Base-by-base conservation (phyloP, 2,888 invertebrate species). In the Heliconius aoede region DNA sequence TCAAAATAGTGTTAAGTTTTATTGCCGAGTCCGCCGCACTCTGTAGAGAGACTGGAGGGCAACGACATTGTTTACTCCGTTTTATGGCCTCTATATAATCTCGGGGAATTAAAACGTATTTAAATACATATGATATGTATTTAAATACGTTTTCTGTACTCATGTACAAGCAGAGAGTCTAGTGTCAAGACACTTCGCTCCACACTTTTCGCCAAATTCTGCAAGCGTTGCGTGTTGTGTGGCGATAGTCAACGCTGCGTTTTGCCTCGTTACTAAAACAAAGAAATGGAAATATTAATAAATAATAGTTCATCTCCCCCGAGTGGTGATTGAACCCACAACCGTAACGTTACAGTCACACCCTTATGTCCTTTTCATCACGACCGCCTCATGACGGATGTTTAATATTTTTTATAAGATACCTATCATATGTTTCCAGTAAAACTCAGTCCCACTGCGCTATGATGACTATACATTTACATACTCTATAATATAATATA, bases 1-100 rank as follows among this genome's bases (percentile, higher is more conserved):
- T 74, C 61, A 67, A 74, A 78, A 76, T 78, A 46, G 72, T 76
- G 78, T 62, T 76, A 62, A 77, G 62, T 78, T 78, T 74, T 76
- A 78, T 69, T 76, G 62, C 72, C 61, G 60, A 64, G 28, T 40
- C 51, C 60, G 61, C 73, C 60, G 60, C 51, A 68, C 24, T 71
- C 51, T 76, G 21, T n/a, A n/a, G n/a, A n/a, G 62, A 60, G 30
- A 72, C 24, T 40, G 58, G 76, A 67, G 76, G 74, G 65, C 74
- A 71, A 68, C 74, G 78, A 76, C 74, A 76, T 64, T 64, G 32
- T 55, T 55, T 40, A 74, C 32, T 58, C 40, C 36, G 36, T 40
- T 72, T 72, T 60, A 58, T 58, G 32, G 71, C 36, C 58, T 32
- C 32, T 13, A 24, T 58, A 36, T 58, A 61, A 72, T 26, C 11